A percentile compares a stretch with the other conserved stretches of the same genome.
Conservation (phyloP, 2,888 invertebrate species). For the Patella pellucida region DNA sequence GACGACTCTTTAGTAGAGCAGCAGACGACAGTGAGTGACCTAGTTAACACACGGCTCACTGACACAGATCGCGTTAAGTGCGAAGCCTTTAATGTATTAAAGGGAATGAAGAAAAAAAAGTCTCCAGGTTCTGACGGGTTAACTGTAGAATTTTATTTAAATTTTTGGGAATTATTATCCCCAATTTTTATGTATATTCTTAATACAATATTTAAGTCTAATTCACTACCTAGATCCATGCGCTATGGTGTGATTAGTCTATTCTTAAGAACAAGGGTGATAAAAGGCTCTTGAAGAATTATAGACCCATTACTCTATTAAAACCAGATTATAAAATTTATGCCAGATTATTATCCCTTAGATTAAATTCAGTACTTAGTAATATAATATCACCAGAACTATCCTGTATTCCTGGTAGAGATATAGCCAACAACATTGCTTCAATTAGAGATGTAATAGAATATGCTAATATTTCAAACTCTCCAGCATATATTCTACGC, state of each 20-base stretch:
- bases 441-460: constrained; percentile 37
- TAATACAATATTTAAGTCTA: constrained; percentile 23
- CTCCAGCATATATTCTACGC: constrained; percentile 33
- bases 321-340: constrained; percentile 44
- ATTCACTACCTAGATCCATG: constrained; percentile 23
- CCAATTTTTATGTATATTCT: constrained; percentile 24
- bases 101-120: constrained; percentile 31
- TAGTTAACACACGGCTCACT: neutral
- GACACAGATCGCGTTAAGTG: neutral
- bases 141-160: constrained; percentile 12
- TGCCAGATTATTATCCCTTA: constrained; percentile 39
- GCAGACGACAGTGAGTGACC: neutral
- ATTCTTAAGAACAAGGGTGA: constrained; percentile 39
- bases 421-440: constrained; percentile 43
- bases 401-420: constrained; percentile 42
- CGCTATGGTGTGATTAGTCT: constrained; percentile 29
- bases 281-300: constrained; percentile 33
- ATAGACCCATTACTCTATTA: constrained; percentile 42
- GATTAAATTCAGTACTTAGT: constrained; percentile 31
- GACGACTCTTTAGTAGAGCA: neutral
- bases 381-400: constrained; percentile 36
- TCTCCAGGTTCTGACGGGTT: constrained; percentile 17
- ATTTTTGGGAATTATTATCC: constrained; percentile 9
- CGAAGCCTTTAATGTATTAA: constrained; percentile 21
- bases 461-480: constrained; percentile 37